Base-by-base conservation (phyloP, 1,140 invertebrate genomes). In the Portunus trituberculatus region DNA sequence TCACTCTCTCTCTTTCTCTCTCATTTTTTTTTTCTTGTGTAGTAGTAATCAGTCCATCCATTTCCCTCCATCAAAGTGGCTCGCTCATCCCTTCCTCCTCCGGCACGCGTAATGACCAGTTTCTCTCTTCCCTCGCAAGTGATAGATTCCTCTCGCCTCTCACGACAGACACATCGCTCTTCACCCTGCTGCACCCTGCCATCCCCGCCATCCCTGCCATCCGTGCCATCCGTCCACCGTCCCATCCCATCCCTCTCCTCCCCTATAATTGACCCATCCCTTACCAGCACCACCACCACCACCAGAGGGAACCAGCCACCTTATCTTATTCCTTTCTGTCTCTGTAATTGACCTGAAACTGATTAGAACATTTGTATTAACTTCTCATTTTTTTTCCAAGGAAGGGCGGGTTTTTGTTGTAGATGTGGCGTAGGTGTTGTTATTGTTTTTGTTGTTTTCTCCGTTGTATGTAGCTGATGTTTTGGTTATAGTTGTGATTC, bases 251-350 rank as follows among this genome's bases (percentile, higher is more conserved):
- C 67, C 67, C 67, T 76, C 67, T n/a, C 67, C 67, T 12, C 20
- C 67, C n/a, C 25, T 76, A 76, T 76, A 76, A 76, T 76, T 76
- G 67, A 76, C 67, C 67, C 67, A 76, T 76, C 67, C 67, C 25
- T 76, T n/a, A 76, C 67, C 39, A 39, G 1, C 39, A 39, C 39
- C 39, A 39, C 39, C 39, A 39, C 39, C 39, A n/a, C 20, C 20
- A 12, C 67, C 67, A 76, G 67, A 20, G 67, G 8, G 39, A 25
- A 20, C 20, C 67, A 76, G 12, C 67, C 67, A n/a, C 4, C 20
- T 39, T 39, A 39, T 39, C 39, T 39, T 39, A 39, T 39, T 39
- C 67, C 25, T n/a, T n/a, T 12, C 67, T 20, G n/a, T n/a, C 67
- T 20, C 20, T 76, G 67, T 76, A 76, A 76, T 20, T 76, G 67